Base-by-base conservation (phyloP, 2,113 vertebrate genomes). In the Otolemur garnettii region DNA sequence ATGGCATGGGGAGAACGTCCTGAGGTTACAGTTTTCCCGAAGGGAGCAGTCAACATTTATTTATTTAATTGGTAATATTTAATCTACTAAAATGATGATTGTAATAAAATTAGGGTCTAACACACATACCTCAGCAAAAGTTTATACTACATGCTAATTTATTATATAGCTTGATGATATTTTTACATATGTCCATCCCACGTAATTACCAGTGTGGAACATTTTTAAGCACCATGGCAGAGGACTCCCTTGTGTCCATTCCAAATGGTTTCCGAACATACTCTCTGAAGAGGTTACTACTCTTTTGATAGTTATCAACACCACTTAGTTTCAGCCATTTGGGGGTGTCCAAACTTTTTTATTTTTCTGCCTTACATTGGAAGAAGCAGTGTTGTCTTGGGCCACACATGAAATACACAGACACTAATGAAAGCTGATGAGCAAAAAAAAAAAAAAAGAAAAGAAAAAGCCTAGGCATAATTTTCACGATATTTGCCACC, bases 11-110 rank as follows among this genome's bases (percentile, higher is more conserved):
- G 12, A 38, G 42, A 35, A 3, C 21, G 22, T 87, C 42, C 42
- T 68, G 38, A 92, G 28, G 30, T 64, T 81, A 69, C 5, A 38
- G 57, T 87, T 69, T 53, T 57, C 5, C 30, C 38, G 28, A 66
- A 83, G 33, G 64, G 5, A 87, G n/a, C 7, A 17, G 26, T 90
- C 17, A 50, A 50, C 69, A 28, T 93, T 93, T 91, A 13, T 26
- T 89, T 91, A 24, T 60, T 75, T 59, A 68, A 12, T 85, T 83
- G 87, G n/a, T 19, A 92, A 45, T 68, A 71, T 94, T 24, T 60
- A 82, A 96, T 79, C 11, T 8, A 53, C 35, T 87, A 50, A 90
- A 93, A 69, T 78, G 42, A 81, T 82, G n/a, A 9, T 28, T 72
- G 79, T 33, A 53, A 87, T 14, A 3, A 64, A 55, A 59, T 28